Evolutionary conservation across 2,113 vertebrate genomes (phyloP).

Genomic region (Macquaria australasica): DNA sequence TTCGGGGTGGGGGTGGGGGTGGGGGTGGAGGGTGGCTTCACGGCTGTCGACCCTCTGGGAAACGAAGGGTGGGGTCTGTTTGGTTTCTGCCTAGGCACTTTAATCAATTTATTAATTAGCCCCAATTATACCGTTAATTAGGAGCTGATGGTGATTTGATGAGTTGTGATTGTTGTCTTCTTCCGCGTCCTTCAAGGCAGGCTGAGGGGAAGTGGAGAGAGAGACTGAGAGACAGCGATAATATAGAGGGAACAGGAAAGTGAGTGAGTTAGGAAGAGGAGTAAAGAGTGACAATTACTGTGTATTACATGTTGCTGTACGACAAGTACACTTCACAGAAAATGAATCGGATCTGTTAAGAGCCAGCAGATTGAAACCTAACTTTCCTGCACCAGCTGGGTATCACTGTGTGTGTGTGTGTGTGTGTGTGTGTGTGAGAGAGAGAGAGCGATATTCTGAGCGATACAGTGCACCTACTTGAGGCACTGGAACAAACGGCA

Average conservation of each 20-base stretch:
- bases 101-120: slow-evolving; percentile 75
- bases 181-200: neutral
- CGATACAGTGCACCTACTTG: neutral
- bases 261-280: slow-evolving; percentile 16
- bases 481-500: slow-evolving; percentile 28
- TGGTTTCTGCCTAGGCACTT: slow-evolving; percentile 50
- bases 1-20: neutral
- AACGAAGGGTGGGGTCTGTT: slow-evolving; percentile 29
- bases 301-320: slow-evolving; percentile 35
- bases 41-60: slow-evolving; percentile 25
- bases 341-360: slow-evolving; percentile 46
- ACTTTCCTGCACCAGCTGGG: slow-evolving; percentile 5
- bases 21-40: neutral
- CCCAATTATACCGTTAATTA: slow-evolving; percentile 60
- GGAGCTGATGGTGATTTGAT: slow-evolving; percentile 58
- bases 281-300: slow-evolving; percentile 41
- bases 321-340: slow-evolving; percentile 47
- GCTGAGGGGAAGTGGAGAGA: neutral
- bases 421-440: neutral
- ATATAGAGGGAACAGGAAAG: neutral
- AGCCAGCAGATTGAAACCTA: slow-evolving; percentile 31
- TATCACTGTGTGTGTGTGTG: neutral
- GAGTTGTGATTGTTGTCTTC: slow-evolving; percentile 49
- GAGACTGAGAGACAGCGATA: slow-evolving; percentile 17
- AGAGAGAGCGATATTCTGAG: neutral